Evolutionary conservation across 2,797 vertebrate species (phyloP).

Genomic region (Garrulus glandarius): DNA sequence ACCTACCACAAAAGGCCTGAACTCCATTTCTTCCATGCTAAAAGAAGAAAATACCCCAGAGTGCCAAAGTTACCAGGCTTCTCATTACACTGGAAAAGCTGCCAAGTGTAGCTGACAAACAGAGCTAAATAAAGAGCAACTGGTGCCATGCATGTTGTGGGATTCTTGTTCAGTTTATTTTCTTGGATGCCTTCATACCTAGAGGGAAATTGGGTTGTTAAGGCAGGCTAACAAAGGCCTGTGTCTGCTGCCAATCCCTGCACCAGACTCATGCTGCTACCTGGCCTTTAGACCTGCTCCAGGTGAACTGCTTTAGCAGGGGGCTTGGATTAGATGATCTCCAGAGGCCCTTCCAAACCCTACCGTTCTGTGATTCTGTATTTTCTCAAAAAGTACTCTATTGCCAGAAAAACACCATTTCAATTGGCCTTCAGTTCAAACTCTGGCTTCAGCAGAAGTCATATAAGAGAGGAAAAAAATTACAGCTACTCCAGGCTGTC

Average conservation of each 20-base stretch:
- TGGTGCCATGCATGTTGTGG: not conserved
- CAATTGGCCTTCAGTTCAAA: not conserved
- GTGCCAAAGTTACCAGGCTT: not conserved
- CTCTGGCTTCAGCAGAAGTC: not conserved
- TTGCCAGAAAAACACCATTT: not conserved
- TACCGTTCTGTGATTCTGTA: not conserved
- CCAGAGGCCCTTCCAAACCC: not conserved
- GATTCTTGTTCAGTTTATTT: not conserved
- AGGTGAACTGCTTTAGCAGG: not conserved
- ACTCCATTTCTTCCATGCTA: not conserved
- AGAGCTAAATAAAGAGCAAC: not conserved
- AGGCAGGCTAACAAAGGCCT: not conserved
- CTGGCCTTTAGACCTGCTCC: not conserved
- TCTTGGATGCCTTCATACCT: not conserved
- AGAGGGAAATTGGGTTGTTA: not conserved
- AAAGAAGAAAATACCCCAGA: not conserved
- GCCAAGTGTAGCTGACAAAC: not conserved
- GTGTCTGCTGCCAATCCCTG: not conserved
- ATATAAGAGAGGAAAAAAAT: not conserved
- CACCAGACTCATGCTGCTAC: accelerated
- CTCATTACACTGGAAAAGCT: conserved; percentile 10
- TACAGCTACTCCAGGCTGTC: not conserved
- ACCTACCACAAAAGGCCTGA: not conserved
- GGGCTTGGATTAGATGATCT: not conserved
- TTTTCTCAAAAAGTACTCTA: not conserved